These are phyloP conservation scores for Chrysolina oricalcia DNA, from an alignment of 2,888 invertebrate genomes.

Conservation along the genomic window DNA sequence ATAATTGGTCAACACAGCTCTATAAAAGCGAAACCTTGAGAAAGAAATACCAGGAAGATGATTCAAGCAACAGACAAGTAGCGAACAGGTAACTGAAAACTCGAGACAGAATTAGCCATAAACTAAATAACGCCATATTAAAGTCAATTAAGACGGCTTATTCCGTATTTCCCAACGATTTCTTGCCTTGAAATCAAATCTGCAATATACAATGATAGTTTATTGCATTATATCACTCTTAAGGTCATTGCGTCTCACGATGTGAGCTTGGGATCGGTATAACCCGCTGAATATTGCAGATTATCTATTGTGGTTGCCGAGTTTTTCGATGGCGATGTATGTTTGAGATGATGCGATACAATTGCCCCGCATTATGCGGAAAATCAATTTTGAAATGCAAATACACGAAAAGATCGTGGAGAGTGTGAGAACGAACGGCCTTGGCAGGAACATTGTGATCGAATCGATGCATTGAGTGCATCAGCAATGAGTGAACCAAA, in stretches of 20 bases:
- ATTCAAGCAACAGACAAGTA: constrained; percentile 3
- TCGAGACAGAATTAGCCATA: constrained; percentile 15
- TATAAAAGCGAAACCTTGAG: background rate
- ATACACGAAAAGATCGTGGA: constrained; percentile 21
- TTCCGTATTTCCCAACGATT: constrained; percentile 39
- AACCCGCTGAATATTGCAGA: constrained; percentile 27
- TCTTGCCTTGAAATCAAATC: constrained; percentile 40
- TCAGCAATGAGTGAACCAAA: too few species aligned
- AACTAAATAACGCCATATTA: constrained; percentile 19
- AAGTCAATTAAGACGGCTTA: constrained; percentile 36
- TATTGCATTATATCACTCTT: constrained; percentile 42
- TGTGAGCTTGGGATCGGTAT: constrained; percentile 32
- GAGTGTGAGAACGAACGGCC: constrained; percentile 8
- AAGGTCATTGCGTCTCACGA: constrained; percentile 41
- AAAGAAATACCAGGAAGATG: background rate
- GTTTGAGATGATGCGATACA: constrained; percentile 8
- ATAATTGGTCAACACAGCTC: background rate
- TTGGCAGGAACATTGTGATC: background rate
- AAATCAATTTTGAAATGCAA: constrained; percentile 19
- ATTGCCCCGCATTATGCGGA: constrained; percentile 14
- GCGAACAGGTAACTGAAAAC: constrained; percentile 8
- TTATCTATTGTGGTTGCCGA: constrained; percentile 29
- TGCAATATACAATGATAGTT: constrained; percentile 40
- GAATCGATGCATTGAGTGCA: background rate
- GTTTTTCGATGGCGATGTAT: constrained; percentile 19